Percentiles rank a stretch among this genome's conserved stretches.
Evolutionary conservation across 1,140 invertebrate species (phyloP).

Genomic region (Euschistus heros): DNA sequence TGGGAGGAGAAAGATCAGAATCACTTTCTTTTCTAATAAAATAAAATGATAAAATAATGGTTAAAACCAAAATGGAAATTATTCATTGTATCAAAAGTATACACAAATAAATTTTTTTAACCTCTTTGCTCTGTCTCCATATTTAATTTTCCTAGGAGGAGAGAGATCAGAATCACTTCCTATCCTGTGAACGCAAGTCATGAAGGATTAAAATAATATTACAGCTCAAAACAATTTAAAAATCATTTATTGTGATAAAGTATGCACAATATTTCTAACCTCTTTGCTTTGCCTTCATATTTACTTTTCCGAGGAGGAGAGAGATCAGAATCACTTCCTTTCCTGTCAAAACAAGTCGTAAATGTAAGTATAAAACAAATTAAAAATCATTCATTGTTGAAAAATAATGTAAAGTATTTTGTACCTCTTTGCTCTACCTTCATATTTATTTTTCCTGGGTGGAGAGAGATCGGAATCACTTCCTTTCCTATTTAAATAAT

Average conservation of each 20-base stretch:
- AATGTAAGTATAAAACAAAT: too few species aligned
- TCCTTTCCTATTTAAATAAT: constrained; percentile 22
- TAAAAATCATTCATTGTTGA: constrained; percentile 27
- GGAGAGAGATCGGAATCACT: constrained; percentile 4
- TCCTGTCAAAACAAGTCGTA: neutral
- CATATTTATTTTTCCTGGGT: constrained; percentile 16
- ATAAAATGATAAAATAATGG: too few species aligned
- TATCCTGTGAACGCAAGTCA: neutral
- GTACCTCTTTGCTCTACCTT: neutral
- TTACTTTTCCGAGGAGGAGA: constrained; percentile 24
- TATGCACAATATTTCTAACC: neutral
- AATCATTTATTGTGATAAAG: too few species aligned
- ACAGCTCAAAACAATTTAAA: too few species aligned
- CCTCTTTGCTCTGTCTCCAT: constrained; percentile 4
- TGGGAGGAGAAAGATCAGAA: constrained; percentile 21
- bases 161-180: constrained; percentile 25
- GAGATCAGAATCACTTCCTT: constrained; percentile 29
- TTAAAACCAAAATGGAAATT: too few species aligned
- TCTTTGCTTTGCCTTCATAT: neutral
- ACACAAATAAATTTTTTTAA: too few species aligned
- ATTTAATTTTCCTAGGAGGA: constrained; percentile 27
- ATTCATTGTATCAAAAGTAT: too few species aligned
- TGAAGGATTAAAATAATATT: too few species aligned
- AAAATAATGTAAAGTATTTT: too few species aligned
- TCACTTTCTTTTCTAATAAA: too few species aligned